Base-by-base conservation (phyloP, 2,888 invertebrate species). In the Drosophila borborema region DNA sequence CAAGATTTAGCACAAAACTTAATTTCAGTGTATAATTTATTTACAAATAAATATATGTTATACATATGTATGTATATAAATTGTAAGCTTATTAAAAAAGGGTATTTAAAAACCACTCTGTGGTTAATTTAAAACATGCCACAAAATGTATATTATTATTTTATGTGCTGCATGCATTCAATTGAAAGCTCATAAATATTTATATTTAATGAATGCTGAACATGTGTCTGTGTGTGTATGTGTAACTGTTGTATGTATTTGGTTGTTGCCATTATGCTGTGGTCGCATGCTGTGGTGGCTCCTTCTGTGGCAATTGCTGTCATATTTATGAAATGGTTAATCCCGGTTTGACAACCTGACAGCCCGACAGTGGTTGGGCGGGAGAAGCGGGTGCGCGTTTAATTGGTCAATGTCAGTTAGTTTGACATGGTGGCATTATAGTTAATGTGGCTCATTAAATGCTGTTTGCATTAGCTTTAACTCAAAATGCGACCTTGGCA, bases 371-470 rank as follows among this genome's bases (percentile, higher is more conserved):
- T 72, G 70, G 51, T 38, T 46, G 62, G 64, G 59, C 48, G 55
- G 43, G 53, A n/a, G 43, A 51, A n/a, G 49, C 56, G 20, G 20
- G 48, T 40, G 48, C 14, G 34, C 54, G 49, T 82, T 86, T 88
- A 89, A 84, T 89, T 89, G 86, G 74, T 88, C 84, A 85, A 77
- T 78, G 74, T 82, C 86, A 73, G 60, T 56, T 65, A 68, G 75
- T 64, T 71, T 89, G 81, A 86, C 86, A 82, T 66, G 53, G 60
- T 46, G 41, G 77, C 62, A 68, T 80, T 80, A 74, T 64, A 74
- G 66, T 74, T 74, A 68, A 72, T 69, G 87, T 61, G 61, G 49
- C 75, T 71, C 75, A 86, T 82, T 81, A 75, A 68, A 72, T n/a
- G 62, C 12, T 28, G 45, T 55, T 46, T 72, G 64, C 49, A 61